Conservation (phyloP, 2,113 vertebrate genomes). For the Scomber japonicus region DNA sequence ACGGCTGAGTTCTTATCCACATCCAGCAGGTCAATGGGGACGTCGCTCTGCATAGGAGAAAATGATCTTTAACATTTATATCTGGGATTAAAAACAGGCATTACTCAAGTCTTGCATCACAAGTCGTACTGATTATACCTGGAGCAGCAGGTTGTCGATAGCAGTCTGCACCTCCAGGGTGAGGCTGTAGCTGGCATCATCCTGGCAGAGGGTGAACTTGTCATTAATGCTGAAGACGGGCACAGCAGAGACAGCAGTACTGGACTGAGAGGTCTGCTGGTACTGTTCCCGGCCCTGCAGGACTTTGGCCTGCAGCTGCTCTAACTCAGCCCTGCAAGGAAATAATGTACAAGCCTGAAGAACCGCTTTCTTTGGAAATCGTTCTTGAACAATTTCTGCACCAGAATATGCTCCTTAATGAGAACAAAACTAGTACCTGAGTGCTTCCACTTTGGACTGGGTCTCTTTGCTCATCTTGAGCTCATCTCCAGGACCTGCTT, state of each 20-base stretch:
- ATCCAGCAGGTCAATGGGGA: constrained; percentile 96
- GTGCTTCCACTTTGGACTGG: constrained; percentile 92
- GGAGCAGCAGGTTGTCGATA: constrained; percentile 95
- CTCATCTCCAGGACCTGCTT: constrained; percentile 93
- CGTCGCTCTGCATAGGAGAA: constrained; percentile 89
- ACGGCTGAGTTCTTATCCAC: constrained; percentile 99
- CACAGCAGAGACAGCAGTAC: constrained; percentile 89
- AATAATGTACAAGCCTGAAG: constrained; percentile 81
- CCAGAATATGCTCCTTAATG: neutral
- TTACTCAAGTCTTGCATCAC: neutral
- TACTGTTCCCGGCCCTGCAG: constrained; percentile 94
- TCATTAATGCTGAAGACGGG: constrained; percentile 97
- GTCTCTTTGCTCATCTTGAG: constrained; percentile 94
- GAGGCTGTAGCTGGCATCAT: constrained; percentile 98
- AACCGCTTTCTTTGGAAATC: constrained; percentile 2
- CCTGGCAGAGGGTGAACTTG: constrained; percentile 93
- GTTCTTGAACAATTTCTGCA: neutral
- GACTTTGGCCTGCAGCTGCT: constrained; percentile 94
- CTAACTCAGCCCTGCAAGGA: constrained; percentile 89
- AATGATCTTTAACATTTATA: neutral
- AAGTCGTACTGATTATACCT: constrained; percentile 81
- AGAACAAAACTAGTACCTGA: constrained; percentile 78
- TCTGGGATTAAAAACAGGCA: neutral
- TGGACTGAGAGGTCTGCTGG: constrained; percentile 93
- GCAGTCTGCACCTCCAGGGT: constrained; percentile 95